A percentile compares a stretch with the other conserved stretches of the same genome.
Evolutionary conservation across 2,113 vertebrate species (phyloP).

Genomic region (Dendropsophus ebraccatus): DNA sequence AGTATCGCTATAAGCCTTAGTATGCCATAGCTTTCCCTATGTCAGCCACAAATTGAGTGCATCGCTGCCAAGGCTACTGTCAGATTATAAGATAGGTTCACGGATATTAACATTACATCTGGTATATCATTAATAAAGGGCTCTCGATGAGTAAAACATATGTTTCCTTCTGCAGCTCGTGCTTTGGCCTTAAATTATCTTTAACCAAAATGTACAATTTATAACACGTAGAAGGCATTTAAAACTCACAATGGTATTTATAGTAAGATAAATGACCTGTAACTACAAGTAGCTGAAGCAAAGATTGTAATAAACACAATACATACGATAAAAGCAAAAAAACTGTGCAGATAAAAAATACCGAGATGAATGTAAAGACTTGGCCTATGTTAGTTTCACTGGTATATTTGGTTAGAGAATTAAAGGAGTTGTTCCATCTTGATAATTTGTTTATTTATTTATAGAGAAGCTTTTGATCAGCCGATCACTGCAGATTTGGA

Average conservation of each 20-base stretch:
- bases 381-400: background rate
- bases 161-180: constrained; percentile 43
- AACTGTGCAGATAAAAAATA: background rate
- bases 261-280: constrained; percentile 38
- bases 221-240: constrained; percentile 54
- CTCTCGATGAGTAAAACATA: constrained; percentile 50
- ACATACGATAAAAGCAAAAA: background rate
- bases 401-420: background rate
- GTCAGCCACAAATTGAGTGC: constrained; percentile 48
- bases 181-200: constrained; percentile 55
- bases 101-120: constrained; percentile 58
- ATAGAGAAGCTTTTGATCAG: too few species aligned
- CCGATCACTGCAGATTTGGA: too few species aligned
- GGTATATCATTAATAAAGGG: constrained; percentile 50
- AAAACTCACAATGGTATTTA: constrained; percentile 36
- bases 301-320: background rate
- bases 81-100: constrained; percentile 59
- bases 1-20: constrained; percentile 41
- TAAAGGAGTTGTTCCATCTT: background rate
- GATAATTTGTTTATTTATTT: too few species aligned
- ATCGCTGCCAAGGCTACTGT: constrained; percentile 57
- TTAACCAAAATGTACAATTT: constrained; percentile 38
- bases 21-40: constrained; percentile 48
- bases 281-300: constrained; percentile 9
- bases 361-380: too few species aligned